Conservation (phyloP, 1,140 invertebrate genomes). For the Drosophila cardini region DNA sequence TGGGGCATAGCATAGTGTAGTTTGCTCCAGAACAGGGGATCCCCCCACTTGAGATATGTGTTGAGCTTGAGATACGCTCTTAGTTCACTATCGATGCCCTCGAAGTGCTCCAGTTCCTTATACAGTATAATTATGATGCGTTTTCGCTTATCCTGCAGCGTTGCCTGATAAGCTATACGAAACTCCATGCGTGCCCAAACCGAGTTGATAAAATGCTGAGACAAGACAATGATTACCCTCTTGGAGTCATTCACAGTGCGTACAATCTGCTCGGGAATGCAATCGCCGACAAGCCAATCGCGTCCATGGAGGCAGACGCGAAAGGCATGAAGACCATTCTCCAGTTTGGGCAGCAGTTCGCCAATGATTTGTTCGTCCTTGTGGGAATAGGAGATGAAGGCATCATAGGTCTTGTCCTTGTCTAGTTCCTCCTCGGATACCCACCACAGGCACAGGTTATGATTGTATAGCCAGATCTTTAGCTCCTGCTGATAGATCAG, state of each 20-base stretch:
- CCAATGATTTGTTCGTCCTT: conserved; percentile 90
- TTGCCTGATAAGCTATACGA: conserved; percentile 90
- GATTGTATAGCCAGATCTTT: conserved; percentile 90
- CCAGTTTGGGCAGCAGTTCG: conserved; percentile 89
- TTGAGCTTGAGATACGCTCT: conserved; percentile 92
- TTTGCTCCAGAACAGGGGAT: conserved; percentile 94
- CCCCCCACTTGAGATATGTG: conserved; percentile 93
- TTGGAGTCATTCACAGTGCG: conserved; percentile 91
- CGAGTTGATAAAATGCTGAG: conserved; percentile 92
- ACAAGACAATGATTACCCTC: conserved; percentile 93
- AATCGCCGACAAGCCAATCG: conserved; percentile 92
- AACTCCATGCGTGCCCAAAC: conserved; percentile 95
- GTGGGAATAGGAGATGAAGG: conserved; percentile 94
- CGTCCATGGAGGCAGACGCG: conserved; percentile 92
- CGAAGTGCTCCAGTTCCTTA: conserved; percentile 88
- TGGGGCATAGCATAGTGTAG: conserved; percentile 89
- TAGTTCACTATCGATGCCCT: conserved; percentile 90
- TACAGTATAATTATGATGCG: conserved; percentile 92
- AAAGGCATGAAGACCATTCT: conserved; percentile 86
- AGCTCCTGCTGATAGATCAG: conserved; percentile 88
- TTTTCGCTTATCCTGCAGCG: conserved; percentile 90
- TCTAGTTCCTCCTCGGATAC: conserved; percentile 91
- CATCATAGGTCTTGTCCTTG: conserved; percentile 92
- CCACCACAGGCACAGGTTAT: conserved; percentile 88
- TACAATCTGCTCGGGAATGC: conserved; percentile 92